These are phyloP conservation scores for Neogobius melanostomus DNA, from an alignment of 2,113 vertebrate genomes.

Conservation along the genomic window DNA sequence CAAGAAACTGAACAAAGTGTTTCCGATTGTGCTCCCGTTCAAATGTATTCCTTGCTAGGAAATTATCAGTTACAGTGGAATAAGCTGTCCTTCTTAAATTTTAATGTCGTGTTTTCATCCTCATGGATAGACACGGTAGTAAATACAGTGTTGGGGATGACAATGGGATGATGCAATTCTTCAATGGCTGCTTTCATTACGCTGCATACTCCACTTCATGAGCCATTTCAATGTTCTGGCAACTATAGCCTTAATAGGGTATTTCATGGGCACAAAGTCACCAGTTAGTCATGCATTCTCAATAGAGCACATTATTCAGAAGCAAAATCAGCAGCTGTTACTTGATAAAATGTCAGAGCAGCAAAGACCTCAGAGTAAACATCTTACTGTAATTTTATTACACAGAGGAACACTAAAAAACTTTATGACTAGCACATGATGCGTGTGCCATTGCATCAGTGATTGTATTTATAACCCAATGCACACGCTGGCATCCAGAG, in stretches of 20 bases:
- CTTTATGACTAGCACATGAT: constrained; percentile 30
- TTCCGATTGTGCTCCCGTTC: constrained; percentile 15
- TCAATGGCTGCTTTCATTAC: no score
- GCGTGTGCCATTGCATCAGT: constrained; percentile 50
- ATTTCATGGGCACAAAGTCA: no score
- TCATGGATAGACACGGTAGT: not conserved
- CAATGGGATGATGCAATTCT: not conserved
- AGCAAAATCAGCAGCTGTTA: constrained; percentile 24
- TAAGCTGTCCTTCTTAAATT: not conserved
- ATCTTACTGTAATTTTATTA: constrained; percentile 39
- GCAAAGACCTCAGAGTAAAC: constrained; percentile 31
- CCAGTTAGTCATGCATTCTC: not conserved
- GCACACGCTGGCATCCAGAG: constrained; percentile 24
- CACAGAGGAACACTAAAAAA: constrained; percentile 33
- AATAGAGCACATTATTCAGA: not conserved
- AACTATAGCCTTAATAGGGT: no score
- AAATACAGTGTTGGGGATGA: not conserved
- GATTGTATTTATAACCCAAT: constrained; percentile 55
- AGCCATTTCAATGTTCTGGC: no score
- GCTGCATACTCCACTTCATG: no score
- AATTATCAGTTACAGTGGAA: not conserved
- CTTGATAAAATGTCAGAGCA: constrained; percentile 37
- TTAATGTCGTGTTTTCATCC: not conserved
- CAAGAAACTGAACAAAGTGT: constrained; percentile 21
- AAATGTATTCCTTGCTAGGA: not conserved